phyloP scores from a whole-genome alignment of 2,888 invertebrate genomes.

The Callosobruchus maculatus region DNA sequence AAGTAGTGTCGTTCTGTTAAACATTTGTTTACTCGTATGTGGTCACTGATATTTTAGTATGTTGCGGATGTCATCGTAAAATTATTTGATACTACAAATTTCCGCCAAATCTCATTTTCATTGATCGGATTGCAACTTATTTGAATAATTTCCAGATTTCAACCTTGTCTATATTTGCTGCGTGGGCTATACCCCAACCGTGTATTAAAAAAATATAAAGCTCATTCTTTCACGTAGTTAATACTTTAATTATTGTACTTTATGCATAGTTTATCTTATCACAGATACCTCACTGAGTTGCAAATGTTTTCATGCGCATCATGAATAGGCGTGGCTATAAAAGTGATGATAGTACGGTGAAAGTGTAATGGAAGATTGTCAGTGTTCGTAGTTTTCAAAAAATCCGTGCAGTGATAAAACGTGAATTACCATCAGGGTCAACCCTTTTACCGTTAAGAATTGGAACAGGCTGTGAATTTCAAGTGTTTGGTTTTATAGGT shows the following conservation, averaged over 20 bases:
- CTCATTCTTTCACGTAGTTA: neutral
- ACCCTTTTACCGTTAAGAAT: too few species aligned
- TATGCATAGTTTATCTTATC: neutral
- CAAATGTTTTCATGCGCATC: neutral
- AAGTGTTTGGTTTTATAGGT: too few species aligned
- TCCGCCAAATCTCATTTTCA: too few species aligned
- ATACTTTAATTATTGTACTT: neutral
- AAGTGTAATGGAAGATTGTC: neutral
- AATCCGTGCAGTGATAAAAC: neutral
- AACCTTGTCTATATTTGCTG: neutral
- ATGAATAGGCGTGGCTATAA: too few species aligned
- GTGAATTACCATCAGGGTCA: too few species aligned
- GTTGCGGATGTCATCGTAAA: too few species aligned
- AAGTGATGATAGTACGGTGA: neutral
- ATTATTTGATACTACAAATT: too few species aligned
- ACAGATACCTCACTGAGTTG: neutral
- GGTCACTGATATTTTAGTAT: too few species aligned
- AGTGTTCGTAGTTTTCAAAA: neutral
- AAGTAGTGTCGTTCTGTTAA: too few species aligned
- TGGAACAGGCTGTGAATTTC: too few species aligned
- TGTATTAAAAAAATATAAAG: neutral
- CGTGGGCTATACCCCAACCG: neutral
- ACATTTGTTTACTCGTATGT: too few species aligned
- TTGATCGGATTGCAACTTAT: neutral
- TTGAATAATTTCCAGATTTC: neutral